A percentile compares a stretch with the other conserved stretches of the same genome.
phyloP scores from a whole-genome alignment of 2,797 vertebrate species.

The Peromyscus aztecus region DNA sequence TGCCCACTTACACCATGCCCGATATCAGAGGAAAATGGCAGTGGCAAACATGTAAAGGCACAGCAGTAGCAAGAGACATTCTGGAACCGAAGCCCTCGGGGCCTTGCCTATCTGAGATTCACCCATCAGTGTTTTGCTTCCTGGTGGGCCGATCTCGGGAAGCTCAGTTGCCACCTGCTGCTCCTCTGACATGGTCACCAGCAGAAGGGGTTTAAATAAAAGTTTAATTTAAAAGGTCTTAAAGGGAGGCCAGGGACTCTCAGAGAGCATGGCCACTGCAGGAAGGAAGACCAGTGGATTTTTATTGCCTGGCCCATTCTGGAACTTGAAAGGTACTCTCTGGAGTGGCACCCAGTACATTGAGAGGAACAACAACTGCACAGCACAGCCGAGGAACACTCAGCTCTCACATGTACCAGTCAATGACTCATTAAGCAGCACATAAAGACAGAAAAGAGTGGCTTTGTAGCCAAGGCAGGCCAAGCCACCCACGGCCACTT shows the following conservation, averaged over 20 bases:
- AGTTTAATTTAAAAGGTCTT: not conserved
- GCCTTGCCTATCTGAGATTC: no score
- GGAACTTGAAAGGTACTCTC: not conserved
- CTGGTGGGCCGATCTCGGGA: no score
- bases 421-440: constrained; percentile 28
- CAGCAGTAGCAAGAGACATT: no score
- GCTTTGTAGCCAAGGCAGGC: not conserved
- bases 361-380: not conserved
- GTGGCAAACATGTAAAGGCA: no score
- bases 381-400: not conserved
- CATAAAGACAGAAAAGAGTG: constrained; percentile 60
- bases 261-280: not conserved
- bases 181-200: no score
- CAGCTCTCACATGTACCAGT: not conserved
- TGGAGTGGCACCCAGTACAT: not conserved
- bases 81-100: no score
- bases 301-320: not conserved
- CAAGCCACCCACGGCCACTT: constrained; percentile 43
- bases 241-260: not conserved
- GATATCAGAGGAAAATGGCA: no score
- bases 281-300: not conserved
- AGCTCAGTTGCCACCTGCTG: no score
- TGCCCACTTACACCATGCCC: no score
- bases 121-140: no score
- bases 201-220: not conserved